Base-by-base conservation (phyloP, 2,888 invertebrate genomes). In the Apoda limacodes region DNA sequence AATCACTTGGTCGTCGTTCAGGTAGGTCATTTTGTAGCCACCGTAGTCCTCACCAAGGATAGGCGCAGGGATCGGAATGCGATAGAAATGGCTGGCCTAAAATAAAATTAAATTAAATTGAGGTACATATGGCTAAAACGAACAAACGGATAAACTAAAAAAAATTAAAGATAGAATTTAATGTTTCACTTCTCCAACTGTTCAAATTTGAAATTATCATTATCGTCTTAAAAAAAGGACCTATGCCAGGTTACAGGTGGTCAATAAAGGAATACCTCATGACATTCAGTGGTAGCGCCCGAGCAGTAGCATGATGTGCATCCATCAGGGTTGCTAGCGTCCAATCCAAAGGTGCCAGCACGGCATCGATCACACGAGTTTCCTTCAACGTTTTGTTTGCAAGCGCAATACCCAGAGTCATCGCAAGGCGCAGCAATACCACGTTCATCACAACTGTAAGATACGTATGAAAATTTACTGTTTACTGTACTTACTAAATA, bases 301-400 rank as follows among this genome's bases (percentile, higher is more conserved):
- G 92, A 93, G 64, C 97, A 98, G 82, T 88, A 96, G 60, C 97
- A 98, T 31, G 88, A 82, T 25, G 86, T 83, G 59, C 97, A 98
- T 6, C 96, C 96, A 25, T 86, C 83, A 1, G 86, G 83, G 63
- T 93, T 89, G 9, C 64, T 65, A 1, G 63, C 55, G 11, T 88
- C 86, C 1, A 97, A 78, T 11, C 92, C 90, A 59, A 91, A 97
- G 1, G 91, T 89, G 4, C 92, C 91, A 3, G 83, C 76, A 3
- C 88, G 82, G 57, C 97, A 97, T 12, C 85, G 83, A 55, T 91
- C 87, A 58, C 97, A 97, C 26, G 78, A 80, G 1, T 75, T 58
- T 0, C 96, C 96, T 40, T 88, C 85, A 0, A 92, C 93, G 56
- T 95, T 94, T 1, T 83, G 53, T 37, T 82, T 88, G 63, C 95